Base-by-base conservation (phyloP, 2,888 invertebrate genomes). In the Pollenia griseotomentosa region DNA sequence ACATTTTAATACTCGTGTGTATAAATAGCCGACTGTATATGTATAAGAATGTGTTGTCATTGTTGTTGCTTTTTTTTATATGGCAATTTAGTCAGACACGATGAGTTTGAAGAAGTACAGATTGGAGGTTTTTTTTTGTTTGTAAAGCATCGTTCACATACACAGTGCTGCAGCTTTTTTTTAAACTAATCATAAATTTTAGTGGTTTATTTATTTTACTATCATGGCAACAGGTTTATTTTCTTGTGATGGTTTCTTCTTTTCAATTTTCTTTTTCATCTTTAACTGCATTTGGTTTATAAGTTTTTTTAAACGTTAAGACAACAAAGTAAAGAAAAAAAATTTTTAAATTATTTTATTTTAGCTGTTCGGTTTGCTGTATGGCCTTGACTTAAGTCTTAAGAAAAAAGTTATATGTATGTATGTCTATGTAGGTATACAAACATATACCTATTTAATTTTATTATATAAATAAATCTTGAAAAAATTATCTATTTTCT, bases 191-290 rank as follows among this genome's bases (percentile, higher is more conserved):
- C n/a, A 53, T 51, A 46, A 8, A 40, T 40, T 79, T 61, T 53
- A 59, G 55, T 33, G 33, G 33, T 73, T 75, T 65, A 70, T 71
- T 79, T 70, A n/a, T 23, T 57, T 71, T 63, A 48, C 16, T 59
- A 33, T 51, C 14, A 9, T 42, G 46, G 61, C 75, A 83, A 83
- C 83, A 83, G 83, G 83, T 83, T 83, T 83, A n/a, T 40, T 75
- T 68, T 68, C 19, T 65, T 11, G 33, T 33, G 33, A 33, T 65
- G 19, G 19, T 71, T 65, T 46, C 40, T 81, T 73, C 11, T 48
- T 16, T 14, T 14, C 42, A 14, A 51, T 40, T 55, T 63, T 55
- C 16, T 44, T 44, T 44, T 61, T 7, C 7, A 11, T 40, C n/a
- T 46, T 33, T 53, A 44, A 70, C 61, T 33, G 46, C 61, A 75